These are phyloP conservation scores for Athalia rosae DNA, from an alignment of 2,888 invertebrate genomes.

Conservation along the genomic window DNA sequence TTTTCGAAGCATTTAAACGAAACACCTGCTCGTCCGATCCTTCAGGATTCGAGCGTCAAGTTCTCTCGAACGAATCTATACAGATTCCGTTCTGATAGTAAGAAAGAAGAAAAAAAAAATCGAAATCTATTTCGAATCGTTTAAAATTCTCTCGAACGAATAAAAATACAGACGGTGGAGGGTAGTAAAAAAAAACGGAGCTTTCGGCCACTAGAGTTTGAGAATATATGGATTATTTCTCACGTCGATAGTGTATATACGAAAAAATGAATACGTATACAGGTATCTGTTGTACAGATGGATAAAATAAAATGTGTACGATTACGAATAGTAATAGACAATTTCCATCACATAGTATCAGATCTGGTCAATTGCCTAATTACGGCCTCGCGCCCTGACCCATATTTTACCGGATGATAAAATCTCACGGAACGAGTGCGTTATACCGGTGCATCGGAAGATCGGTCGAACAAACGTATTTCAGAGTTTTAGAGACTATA, in stretches of 20 bases:
- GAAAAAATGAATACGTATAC: no score
- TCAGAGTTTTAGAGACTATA: background rate
- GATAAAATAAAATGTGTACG: slow-evolving; percentile 32
- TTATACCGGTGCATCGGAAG: background rate
- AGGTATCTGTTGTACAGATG: background rate
- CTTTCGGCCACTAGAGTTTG: slow-evolving; percentile 1
- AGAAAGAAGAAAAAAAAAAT: background rate
- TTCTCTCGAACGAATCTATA: background rate
- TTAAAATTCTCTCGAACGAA: slow-evolving; percentile 18
- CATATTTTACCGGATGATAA: slow-evolving; percentile 45
- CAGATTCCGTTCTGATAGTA: background rate
- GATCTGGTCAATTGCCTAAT: slow-evolving; percentile 48
- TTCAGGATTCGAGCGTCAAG: background rate
- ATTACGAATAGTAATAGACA: slow-evolving; percentile 44
- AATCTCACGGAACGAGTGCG: slow-evolving; percentile 30
- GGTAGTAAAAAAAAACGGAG: background rate
- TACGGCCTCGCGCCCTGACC: slow-evolving; percentile 44
- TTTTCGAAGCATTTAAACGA: background rate
- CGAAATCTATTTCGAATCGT: slow-evolving; percentile 26
- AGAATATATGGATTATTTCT: no score
- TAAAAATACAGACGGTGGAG: background rate
- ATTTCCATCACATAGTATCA: slow-evolving; percentile 47
- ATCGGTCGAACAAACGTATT: slow-evolving; percentile 2
- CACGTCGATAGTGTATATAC: no score
- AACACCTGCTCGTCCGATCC: background rate